Evolutionary conservation across 92 coral and sea anemone species (phyloP).

Genomic region (Zoanthus sociatus): DNA sequence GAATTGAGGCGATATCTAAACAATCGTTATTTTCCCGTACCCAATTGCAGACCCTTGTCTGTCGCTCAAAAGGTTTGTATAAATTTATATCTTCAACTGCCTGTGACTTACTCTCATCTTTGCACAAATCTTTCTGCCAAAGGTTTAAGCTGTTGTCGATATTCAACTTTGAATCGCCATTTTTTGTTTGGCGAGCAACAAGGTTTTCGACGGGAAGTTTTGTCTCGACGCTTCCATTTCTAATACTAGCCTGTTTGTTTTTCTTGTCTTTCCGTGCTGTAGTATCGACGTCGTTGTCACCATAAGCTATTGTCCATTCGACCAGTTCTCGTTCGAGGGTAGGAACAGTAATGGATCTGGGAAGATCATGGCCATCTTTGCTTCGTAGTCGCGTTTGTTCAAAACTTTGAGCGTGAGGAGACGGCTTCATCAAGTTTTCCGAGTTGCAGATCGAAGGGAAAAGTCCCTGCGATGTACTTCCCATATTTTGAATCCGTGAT

Average conservation of each 20-base stretch:
- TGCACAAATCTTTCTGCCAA: not conserved
- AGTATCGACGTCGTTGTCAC: conserved; percentile 22
- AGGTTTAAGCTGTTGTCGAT: not conserved
- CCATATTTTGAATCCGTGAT: not conserved
- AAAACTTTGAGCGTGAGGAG: not conserved
- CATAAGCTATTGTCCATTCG: conserved; percentile 33
- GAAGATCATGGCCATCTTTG: not conserved
- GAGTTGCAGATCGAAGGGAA: conserved; percentile 29
- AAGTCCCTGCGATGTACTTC: conserved; percentile 25
- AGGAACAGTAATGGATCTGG: conserved; percentile 9
- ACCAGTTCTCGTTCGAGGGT: conserved; percentile 23
- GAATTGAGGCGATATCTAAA: not conserved
- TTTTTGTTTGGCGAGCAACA: not conserved
- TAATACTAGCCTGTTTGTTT: not conserved
- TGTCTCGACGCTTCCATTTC: not conserved
- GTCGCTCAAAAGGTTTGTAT: not conserved
- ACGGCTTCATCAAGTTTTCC: not conserved
- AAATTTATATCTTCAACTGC: not conserved
- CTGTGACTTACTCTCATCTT: not conserved
- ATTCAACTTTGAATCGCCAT: not conserved
- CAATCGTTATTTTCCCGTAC: conserved; percentile 12
- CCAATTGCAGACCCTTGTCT: conserved; percentile 33
- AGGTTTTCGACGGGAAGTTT: not conserved
- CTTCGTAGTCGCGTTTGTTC: conserved; percentile 7
- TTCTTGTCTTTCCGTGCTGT: conserved; percentile 22